Conservation (phyloP, 2,113 vertebrate species). For the Cynopterus brachyotis region DNA sequence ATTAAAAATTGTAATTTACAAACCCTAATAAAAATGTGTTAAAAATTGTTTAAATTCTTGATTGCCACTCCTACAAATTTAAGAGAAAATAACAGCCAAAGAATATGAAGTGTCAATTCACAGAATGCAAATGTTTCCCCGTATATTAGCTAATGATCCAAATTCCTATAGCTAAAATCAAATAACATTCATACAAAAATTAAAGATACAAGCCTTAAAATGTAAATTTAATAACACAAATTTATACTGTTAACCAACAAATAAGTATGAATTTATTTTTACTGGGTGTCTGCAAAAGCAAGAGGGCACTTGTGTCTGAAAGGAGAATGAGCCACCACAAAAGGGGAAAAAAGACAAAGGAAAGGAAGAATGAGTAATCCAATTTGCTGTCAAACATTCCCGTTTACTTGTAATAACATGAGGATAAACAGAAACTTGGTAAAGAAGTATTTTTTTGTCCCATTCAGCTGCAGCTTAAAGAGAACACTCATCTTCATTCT, state of each 20-base stretch:
- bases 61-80: neutral
- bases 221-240: neutral
- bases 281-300: neutral
- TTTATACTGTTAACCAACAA: neutral
- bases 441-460: neutral
- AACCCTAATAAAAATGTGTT: neutral
- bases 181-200: neutral
- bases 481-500: neutral
- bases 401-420: constrained; percentile 37
- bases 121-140: neutral
- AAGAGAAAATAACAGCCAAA: constrained; percentile 2
- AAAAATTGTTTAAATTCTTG: neutral
- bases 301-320: neutral
- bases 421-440: constrained; percentile 21
- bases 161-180: neutral
- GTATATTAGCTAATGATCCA: neutral
- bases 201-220: constrained; percentile 18
- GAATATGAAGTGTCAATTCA: neutral
- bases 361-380: constrained; percentile 44
- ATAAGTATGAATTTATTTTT: neutral
- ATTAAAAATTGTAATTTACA: neutral
- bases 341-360: neutral
- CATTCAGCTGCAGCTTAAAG: neutral
- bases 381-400: constrained; percentile 5
- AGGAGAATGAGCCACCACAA: neutral